Evolutionary conservation across 1,140 invertebrate species (phyloP).

Genomic region (Leptinotarsa texana): DNA sequence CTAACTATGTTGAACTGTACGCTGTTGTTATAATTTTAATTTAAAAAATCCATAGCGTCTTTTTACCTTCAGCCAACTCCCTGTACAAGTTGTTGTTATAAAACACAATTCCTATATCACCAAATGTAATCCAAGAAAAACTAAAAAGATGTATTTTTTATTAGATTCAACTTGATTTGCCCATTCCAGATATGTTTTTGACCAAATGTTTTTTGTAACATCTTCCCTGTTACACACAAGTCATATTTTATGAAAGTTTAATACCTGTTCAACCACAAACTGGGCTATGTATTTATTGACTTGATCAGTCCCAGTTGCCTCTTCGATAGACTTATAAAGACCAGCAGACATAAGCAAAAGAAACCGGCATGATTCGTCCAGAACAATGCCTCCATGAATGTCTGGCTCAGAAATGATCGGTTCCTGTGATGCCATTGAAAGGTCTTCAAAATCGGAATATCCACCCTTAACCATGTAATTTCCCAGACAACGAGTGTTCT

Average conservation of each 20-base stretch:
- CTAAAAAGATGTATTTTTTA: no score
- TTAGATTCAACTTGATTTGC: no score
- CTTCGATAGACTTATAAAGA: constrained; percentile 81
- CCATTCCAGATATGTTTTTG: no score
- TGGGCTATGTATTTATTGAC: constrained; percentile 80
- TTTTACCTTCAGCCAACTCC: no score
- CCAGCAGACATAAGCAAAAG: constrained; percentile 84
- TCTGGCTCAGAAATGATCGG: constrained; percentile 84
- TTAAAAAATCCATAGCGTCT: no score
- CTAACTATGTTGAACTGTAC: no score
- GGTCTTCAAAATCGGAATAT: constrained; percentile 80
- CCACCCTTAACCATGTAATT: constrained; percentile 87
- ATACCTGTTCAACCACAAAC: constrained; percentile 76
- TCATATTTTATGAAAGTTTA: not conserved
- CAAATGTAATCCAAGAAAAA: no score
- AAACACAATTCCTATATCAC: no score
- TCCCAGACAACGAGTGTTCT: constrained; percentile 81
- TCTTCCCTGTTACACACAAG: no score
- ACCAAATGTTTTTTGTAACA: no score
- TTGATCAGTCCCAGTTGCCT: constrained; percentile 77
- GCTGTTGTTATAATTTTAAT: no score
- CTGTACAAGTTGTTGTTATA: no score
- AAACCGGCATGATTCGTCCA: constrained; percentile 83
- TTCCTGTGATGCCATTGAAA: constrained; percentile 69
- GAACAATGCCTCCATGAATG: constrained; percentile 76